These are phyloP conservation scores for Drosophila chauvacae DNA, from an alignment of 1,140 invertebrate species.

Conservation along the genomic window DNA sequence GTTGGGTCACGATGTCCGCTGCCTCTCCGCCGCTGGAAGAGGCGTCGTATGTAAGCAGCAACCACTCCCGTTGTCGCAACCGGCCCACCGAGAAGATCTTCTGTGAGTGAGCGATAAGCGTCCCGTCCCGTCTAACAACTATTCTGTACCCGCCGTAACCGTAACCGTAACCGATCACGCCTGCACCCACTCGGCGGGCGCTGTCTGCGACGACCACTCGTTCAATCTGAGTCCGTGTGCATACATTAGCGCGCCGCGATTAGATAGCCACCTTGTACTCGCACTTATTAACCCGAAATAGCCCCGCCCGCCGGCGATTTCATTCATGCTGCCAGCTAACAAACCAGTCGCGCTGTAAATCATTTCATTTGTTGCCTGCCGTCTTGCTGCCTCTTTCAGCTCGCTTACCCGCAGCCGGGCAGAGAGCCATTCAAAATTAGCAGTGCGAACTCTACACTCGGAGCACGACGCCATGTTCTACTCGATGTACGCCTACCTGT, in stretches of 20 bases:
- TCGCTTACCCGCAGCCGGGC: constrained; percentile 43
- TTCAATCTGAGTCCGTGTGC: constrained; percentile 45
- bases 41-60: constrained; percentile 19
- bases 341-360: constrained; percentile 26
- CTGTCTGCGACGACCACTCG: constrained; percentile 38
- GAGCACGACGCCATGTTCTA: constrained; percentile 70
- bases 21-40: constrained; percentile 28
- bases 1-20: constrained; percentile 18
- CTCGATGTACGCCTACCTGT: constrained; percentile 71
- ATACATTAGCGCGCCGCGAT: constrained; percentile 47
- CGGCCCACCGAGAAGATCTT: constrained; percentile 38
- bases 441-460: constrained; percentile 54
- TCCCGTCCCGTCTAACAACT: constrained; percentile 24
- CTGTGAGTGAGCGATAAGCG: constrained; percentile 71
- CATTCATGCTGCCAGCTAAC: constrained; percentile 31
- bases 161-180: constrained; percentile 11
- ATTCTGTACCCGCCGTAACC: background rate
- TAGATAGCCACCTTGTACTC: constrained; percentile 42
- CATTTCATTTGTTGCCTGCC: constrained; percentile 5
- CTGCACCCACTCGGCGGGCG: constrained; percentile 14
- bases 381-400: constrained; percentile 40
- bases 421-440: constrained; percentile 48
- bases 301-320: constrained; percentile 14
- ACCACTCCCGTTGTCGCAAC: constrained; percentile 10
- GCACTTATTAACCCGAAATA: constrained; percentile 31